Conservation (phyloP, 92 coral and sea anemone genomes). For the Epizoanthus scotinus region DNA sequence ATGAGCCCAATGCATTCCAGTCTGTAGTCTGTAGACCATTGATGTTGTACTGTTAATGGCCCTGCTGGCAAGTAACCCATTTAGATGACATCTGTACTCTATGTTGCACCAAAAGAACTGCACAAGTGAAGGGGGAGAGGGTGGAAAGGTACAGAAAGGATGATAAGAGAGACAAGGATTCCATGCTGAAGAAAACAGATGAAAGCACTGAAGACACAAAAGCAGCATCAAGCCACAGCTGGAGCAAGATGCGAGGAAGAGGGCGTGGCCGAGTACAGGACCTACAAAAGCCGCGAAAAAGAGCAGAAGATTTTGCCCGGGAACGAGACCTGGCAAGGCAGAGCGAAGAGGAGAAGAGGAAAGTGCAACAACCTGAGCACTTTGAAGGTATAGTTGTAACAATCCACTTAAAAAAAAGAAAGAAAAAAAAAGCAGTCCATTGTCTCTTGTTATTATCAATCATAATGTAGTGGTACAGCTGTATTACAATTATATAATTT, state of each 20-base stretch:
- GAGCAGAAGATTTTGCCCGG: constrained; percentile 94
- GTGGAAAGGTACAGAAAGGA: constrained; percentile 11
- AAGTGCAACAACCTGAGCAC: constrained; percentile 53
- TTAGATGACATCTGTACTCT: too few relatives aligned
- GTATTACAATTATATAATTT: too few relatives aligned
- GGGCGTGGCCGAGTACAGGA: constrained; percentile 79
- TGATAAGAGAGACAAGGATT: constrained; percentile 37
- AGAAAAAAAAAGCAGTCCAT: not conserved
- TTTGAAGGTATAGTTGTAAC: constrained; percentile 53
- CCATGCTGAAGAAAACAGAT: constrained; percentile 35
- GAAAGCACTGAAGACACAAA: constrained; percentile 25
- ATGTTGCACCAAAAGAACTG: not conserved
- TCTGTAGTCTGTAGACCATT: too few relatives aligned
- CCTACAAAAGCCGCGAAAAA: constrained; percentile 79
- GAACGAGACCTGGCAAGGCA: constrained; percentile 80
- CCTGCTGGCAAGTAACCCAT: too few relatives aligned
- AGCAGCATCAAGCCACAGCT: constrained; percentile 59
- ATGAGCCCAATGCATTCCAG: too few relatives aligned
- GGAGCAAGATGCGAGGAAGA: constrained; percentile 80
- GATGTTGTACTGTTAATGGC: too few relatives aligned
- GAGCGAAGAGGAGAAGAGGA: constrained; percentile 55
- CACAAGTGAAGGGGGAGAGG: constrained; percentile 5
- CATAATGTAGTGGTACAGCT: too few relatives aligned
- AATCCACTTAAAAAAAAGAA: not conserved
- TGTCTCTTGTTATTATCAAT: not conserved